These are phyloP conservation scores for Metopia argyrocephala DNA, from an alignment of 2,888 invertebrate genomes.

Conservation along the genomic window DNA sequence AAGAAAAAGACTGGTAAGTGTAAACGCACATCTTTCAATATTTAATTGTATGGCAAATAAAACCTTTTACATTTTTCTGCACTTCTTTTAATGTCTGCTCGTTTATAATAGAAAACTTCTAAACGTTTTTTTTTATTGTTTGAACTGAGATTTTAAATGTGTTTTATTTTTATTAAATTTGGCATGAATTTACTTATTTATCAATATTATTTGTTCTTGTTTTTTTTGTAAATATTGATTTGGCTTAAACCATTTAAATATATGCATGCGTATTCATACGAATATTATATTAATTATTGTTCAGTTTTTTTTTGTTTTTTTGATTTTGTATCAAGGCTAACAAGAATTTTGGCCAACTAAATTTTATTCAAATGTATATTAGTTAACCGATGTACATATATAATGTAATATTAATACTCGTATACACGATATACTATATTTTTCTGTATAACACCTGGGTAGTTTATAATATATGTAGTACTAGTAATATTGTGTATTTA, in stretches of 20 bases:
- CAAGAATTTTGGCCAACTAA: slow-evolving; percentile 49
- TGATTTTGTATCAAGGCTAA: slow-evolving; percentile 59
- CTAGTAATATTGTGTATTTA: not conserved
- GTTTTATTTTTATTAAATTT: slow-evolving; percentile 12
- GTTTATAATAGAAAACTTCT: not conserved
- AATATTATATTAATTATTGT: not conserved
- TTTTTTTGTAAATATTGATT: not conserved
- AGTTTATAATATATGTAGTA: not conserved
- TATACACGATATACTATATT: not conserved
- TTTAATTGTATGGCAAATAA: slow-evolving; percentile 9
- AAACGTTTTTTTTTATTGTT: not conserved
- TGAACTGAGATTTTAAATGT: not conserved
- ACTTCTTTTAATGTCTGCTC: slow-evolving; percentile 23
- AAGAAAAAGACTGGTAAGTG: slow-evolving; percentile 54
- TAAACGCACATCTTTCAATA: not conserved
- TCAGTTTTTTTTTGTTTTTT: not conserved
- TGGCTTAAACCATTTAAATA: not conserved
- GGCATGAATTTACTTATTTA: slow-evolving; percentile 18
- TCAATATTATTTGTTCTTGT: slow-evolving; percentile 1
- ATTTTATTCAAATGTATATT: slow-evolving; percentile 10
- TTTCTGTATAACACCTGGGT: slow-evolving; percentile 15
- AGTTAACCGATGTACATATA: not conserved
- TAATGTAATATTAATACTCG: too few relatives aligned
- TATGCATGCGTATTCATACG: not conserved
- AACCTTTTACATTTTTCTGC: slow-evolving; percentile 42